These are phyloP conservation scores for Lepisosteus oculatus DNA, from an alignment of 2,113 vertebrate genomes.

Conservation along the genomic window DNA sequence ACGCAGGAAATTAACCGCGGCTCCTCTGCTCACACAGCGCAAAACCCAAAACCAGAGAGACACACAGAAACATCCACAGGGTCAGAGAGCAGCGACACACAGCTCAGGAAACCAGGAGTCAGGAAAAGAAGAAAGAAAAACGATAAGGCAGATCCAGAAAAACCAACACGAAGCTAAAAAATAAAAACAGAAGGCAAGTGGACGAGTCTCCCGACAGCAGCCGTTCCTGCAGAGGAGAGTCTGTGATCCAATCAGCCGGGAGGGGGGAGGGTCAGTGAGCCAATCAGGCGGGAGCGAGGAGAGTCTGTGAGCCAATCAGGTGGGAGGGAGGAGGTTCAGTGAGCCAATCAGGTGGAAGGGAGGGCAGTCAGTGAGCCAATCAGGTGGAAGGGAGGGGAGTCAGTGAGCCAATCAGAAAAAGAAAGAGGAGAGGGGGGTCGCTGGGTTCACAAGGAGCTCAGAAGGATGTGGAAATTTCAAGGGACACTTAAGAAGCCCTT, in stretches of 20 bases:
- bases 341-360: background rate
- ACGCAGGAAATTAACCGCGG: conserved; percentile 61
- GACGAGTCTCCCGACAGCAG: conserved; percentile 10
- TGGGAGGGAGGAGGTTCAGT: background rate
- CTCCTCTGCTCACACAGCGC: conserved; percentile 45
- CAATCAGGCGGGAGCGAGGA: background rate
- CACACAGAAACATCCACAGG: conserved; percentile 8
- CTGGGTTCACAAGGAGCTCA: background rate
- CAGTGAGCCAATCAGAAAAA: background rate
- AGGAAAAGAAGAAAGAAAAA: background rate
- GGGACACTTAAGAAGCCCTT: background rate
- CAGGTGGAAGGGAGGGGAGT: background rate
- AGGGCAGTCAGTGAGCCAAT: background rate
- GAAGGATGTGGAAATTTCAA: background rate
- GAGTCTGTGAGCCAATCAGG: background rate
- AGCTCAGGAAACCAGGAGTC: conserved; percentile 9
- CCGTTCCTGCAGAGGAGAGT: conserved; percentile 3
- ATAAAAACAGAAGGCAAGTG: conserved; percentile 10
- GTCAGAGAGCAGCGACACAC: conserved; percentile 3
- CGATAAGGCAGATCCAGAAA: background rate
- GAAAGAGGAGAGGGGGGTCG: no score
- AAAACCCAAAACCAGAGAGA: conserved; percentile 18
- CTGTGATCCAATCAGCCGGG: conserved; percentile 9
- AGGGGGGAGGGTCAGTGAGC: background rate
- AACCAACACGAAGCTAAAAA: conserved; percentile 2